These are phyloP conservation scores for Leuciscus waleckii DNA, from an alignment of 2,797 vertebrate genomes.

Conservation along the genomic window DNA sequence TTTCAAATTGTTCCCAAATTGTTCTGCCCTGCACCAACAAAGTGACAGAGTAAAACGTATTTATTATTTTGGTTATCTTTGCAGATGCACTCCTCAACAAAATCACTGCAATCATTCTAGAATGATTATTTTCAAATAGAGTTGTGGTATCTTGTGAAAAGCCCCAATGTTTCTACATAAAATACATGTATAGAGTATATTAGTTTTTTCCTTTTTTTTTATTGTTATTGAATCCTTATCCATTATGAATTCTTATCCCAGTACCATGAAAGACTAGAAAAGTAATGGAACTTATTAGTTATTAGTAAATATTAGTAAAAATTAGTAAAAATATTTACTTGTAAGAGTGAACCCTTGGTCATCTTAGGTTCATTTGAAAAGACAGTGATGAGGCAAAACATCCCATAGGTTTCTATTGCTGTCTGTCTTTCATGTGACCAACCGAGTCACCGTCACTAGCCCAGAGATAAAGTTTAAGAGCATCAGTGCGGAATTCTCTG, in stretches of 20 bases:
- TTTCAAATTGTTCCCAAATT: not conserved
- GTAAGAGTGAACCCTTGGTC: not conserved
- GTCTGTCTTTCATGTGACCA: conserved; percentile 32
- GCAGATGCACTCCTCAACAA: not conserved
- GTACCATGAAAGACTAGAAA: not conserved
- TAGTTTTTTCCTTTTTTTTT: too few relatives aligned
- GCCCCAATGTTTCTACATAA: not conserved
- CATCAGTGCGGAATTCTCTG: conserved; percentile 26
- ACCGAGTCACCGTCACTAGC: conserved; percentile 22
- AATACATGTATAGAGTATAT: not conserved
- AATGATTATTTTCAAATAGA: not conserved
- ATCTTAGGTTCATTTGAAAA: not conserved
- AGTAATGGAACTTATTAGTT: not conserved
- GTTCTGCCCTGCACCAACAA: not conserved
- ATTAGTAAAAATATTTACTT: not conserved
- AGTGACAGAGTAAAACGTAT: not conserved
- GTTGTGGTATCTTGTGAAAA: not conserved
- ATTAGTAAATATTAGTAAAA: too few relatives aligned
- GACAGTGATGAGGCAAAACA: conserved; percentile 20
- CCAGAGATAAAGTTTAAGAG: conserved; percentile 26
- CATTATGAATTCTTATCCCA: not conserved
- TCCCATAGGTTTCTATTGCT: conserved; percentile 17
- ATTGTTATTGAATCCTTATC: not conserved
- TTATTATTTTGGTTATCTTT: not conserved
- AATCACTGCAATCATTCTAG: not conserved